Conservation (phyloP, 1,140 invertebrate genomes). For the Thaumatotibia leucotreta region DNA sequence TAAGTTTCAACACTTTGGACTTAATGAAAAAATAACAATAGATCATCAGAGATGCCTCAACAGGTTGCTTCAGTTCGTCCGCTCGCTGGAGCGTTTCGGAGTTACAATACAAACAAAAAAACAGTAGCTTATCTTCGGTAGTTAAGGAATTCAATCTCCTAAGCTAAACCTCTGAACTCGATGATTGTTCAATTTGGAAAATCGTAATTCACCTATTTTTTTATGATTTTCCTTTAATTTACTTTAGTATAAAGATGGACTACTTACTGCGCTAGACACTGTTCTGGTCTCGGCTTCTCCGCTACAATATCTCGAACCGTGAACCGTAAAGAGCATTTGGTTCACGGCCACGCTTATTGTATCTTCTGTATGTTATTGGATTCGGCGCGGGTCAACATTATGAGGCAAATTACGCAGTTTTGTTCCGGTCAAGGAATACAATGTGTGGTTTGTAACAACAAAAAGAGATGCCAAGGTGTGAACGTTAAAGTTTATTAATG, state of each 20-base stretch:
- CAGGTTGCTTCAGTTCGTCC: conserved; percentile 44
- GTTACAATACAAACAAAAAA: conserved; percentile 26
- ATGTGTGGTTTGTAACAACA: neutral
- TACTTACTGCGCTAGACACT: too few species aligned
- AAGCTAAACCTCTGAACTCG: too few species aligned
- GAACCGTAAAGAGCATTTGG: conserved; percentile 56
- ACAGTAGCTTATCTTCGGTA: conserved; percentile 25
- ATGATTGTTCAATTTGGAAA: too few species aligned
- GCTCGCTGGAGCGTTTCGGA: conserved; percentile 13
- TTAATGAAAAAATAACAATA: conserved; percentile 60
- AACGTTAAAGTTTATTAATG: neutral
- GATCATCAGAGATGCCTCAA: conserved; percentile 48
- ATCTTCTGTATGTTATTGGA: conserved; percentile 19
- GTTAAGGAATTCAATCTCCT: too few species aligned
- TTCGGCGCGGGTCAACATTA: conserved; percentile 13
- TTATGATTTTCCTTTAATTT: too few species aligned
- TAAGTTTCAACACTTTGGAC: conserved; percentile 31
- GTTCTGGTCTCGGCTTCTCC: neutral
- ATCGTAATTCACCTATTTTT: too few species aligned
- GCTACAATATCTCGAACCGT: conserved; percentile 17
- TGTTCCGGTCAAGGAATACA: neutral
- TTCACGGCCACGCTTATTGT: conserved; percentile 46
- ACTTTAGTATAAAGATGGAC: neutral
- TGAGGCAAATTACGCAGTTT: neutral
- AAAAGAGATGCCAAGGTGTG: neutral